Percentiles rank a stretch among this genome's conserved stretches.
Conservation (phyloP, 2,888 invertebrate genomes). For the Fissipunctia ypsillon region DNA sequence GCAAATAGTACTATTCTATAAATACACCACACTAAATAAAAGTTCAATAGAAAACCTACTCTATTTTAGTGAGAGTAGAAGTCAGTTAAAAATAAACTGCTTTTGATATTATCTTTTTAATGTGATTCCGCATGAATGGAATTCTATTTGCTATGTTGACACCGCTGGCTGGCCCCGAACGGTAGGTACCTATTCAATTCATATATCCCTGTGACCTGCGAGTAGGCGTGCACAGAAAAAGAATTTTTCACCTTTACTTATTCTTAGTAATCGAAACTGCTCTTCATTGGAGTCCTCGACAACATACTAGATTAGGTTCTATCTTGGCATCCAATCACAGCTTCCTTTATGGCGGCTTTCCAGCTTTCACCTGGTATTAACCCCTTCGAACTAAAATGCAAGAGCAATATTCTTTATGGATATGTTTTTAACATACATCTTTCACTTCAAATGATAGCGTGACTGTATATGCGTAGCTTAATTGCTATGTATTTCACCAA, state of each 20-base stretch:
- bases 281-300: not conserved
- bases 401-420: not conserved
- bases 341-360: constrained; percentile 2
- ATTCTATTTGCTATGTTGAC: constrained; percentile 32
- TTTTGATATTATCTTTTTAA: constrained; percentile 22
- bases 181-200: not conserved
- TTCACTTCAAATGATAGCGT: not conserved
- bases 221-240: not conserved
- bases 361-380: constrained; percentile 8
- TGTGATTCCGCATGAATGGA: constrained; percentile 32
- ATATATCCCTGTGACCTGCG: constrained; percentile 3
- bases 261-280: not conserved
- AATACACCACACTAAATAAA: not conserved
- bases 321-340: constrained; percentile 27
- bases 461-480: not conserved
- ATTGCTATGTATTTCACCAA: not conserved
- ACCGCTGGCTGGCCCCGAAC: constrained; percentile 7
- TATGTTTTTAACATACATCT: not conserved
- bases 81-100: not conserved
- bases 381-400: not conserved
- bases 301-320: not conserved
- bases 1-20: not conserved
- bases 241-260: not conserved
- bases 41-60: not conserved
- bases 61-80: not conserved